These are phyloP conservation scores for Lutjanus erythropterus DNA, from an alignment of 2,113 vertebrate species.

Conservation along the genomic window DNA sequence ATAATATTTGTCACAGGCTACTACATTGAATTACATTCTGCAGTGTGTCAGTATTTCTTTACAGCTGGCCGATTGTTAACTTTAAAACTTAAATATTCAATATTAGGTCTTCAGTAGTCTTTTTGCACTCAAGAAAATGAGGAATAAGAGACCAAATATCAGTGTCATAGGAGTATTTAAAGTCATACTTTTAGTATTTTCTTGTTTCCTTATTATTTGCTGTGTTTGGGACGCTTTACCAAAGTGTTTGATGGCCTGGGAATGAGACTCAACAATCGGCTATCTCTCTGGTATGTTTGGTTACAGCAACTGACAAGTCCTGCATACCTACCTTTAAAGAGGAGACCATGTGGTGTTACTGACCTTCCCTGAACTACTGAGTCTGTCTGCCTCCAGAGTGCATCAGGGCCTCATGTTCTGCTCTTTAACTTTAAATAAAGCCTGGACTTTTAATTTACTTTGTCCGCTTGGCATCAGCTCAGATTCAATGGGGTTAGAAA, in stretches of 20 bases:
- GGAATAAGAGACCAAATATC: neutral
- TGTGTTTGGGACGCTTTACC: too few relatives aligned
- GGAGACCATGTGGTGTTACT: neutral
- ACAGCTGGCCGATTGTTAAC: neutral
- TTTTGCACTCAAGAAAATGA: neutral
- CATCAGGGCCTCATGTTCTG: neutral
- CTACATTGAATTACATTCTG: neutral
- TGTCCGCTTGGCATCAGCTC: constrained; percentile 5
- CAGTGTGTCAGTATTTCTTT: neutral
- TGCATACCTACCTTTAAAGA: too few relatives aligned
- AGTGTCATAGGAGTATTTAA: neutral
- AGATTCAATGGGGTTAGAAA: neutral
- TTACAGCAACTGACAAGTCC: too few relatives aligned
- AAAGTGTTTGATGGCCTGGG: too few relatives aligned
- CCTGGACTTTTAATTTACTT: neutral
- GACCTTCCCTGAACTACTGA: too few relatives aligned
- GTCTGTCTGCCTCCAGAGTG: neutral
- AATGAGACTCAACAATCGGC: too few relatives aligned
- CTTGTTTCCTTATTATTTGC: too few relatives aligned
- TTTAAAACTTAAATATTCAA: neutral
- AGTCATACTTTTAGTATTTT: too few relatives aligned
- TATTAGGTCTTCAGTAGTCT: neutral
- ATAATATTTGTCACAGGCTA: neutral
- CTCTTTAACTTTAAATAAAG: constrained; percentile 22
- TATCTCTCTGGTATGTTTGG: too few relatives aligned